A percentile compares a stretch with the other conserved stretches of the same genome.
These are phyloP conservation scores for Triplophysa siluroides DNA, from an alignment of 2,113 vertebrate genomes.

Conservation along the genomic window DNA sequence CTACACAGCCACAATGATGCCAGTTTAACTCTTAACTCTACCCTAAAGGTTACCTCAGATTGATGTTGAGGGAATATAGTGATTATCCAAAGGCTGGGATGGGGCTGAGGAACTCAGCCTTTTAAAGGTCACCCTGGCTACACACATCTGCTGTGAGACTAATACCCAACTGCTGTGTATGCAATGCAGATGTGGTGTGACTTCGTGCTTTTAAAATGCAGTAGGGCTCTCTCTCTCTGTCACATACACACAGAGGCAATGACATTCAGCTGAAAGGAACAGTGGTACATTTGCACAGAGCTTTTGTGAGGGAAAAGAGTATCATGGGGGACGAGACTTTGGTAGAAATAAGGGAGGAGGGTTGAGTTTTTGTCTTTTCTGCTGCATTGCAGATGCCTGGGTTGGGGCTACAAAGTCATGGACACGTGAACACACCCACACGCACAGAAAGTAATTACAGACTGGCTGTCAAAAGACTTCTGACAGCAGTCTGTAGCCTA, in stretches of 20 bases:
- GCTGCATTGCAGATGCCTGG: slow-evolving; percentile 81
- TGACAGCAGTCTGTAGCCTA: too few relatives aligned
- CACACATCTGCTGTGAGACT: slow-evolving; percentile 55
- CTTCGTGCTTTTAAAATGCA: slow-evolving; percentile 52
- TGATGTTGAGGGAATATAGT: slow-evolving; percentile 6
- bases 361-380: slow-evolving; percentile 63
- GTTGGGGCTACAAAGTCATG: slow-evolving; percentile 68
- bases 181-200: slow-evolving; percentile 64
- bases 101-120: slow-evolving; percentile 6
- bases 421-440: slow-evolving; percentile 52
- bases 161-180: slow-evolving; percentile 50
- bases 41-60: background rate
- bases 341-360: slow-evolving; percentile 60
- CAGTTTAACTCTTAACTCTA: background rate
- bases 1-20: background rate
- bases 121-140: slow-evolving; percentile 65
- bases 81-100: slow-evolving; percentile 27
- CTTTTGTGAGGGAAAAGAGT: slow-evolving; percentile 14
- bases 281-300: slow-evolving; percentile 30
- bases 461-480: slow-evolving; percentile 6
- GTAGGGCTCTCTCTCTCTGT: slow-evolving; percentile 13
- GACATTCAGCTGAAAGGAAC: slow-evolving; percentile 23
- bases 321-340: slow-evolving; percentile 62
- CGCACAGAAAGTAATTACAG: slow-evolving; percentile 37
- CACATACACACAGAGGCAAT: slow-evolving; percentile 8